phyloP scores from a whole-genome alignment of 2,888 invertebrate genomes.

The Leptodirus hochenwartii region DNA sequence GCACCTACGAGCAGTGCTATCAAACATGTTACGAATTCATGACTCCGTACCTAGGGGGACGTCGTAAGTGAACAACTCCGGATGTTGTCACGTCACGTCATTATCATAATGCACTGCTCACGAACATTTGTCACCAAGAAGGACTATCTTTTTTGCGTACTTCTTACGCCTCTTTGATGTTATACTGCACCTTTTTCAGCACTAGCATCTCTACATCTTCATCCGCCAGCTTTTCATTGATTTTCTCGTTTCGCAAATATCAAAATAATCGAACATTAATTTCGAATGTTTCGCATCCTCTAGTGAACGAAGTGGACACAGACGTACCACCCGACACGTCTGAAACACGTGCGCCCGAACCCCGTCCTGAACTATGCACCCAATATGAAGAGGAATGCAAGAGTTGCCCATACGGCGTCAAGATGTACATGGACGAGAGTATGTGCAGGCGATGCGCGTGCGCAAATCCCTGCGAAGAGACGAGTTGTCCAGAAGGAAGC shows the following conservation, averaged over 20 bases:
- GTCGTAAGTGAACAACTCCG: constrained; percentile 23
- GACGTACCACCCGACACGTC: constrained; percentile 1
- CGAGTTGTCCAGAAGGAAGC: constrained; percentile 40
- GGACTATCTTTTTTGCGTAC: too few relatives aligned
- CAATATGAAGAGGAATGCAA: constrained; percentile 41
- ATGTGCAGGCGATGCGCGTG: constrained; percentile 59
- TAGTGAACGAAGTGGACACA: too few relatives aligned
- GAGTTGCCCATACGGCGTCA: constrained; percentile 53
- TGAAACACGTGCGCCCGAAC: constrained; percentile 12
- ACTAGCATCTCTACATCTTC: too few relatives aligned
- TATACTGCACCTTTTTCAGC: too few relatives aligned
- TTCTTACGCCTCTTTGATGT: too few relatives aligned
- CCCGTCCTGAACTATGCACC: constrained; percentile 38
- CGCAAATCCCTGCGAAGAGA: constrained; percentile 50
- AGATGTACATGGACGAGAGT: constrained; percentile 36
- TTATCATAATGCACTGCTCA: too few relatives aligned
- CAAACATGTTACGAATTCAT: constrained; percentile 32
- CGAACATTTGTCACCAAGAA: too few relatives aligned
- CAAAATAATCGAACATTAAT: too few relatives aligned
- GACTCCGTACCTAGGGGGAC: too few relatives aligned
- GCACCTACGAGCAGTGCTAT: constrained; percentile 49
- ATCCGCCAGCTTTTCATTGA: constrained; percentile 1
- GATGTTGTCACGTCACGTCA: too few relatives aligned
- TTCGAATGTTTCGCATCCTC: too few relatives aligned
- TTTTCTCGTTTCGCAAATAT: too few relatives aligned